These are phyloP conservation scores for Sialis fuliginosa DNA, from an alignment of 2,888 invertebrate genomes.

Conservation along the genomic window DNA sequence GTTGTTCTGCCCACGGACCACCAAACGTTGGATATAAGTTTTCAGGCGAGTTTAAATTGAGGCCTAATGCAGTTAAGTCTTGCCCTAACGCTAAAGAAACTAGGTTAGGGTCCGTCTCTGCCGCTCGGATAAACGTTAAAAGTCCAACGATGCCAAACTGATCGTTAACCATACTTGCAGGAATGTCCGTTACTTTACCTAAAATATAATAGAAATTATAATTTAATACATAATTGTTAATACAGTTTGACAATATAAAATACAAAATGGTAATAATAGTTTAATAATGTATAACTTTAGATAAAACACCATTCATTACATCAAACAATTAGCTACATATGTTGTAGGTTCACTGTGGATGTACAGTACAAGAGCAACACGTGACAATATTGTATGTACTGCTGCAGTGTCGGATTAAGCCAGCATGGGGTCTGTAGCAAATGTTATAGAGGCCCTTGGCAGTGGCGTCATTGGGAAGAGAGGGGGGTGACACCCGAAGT, in stretches of 20 bases:
- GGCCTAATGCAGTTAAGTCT: constrained; percentile 92
- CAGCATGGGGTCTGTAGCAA: no score
- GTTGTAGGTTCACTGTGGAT: no score
- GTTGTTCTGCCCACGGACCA: constrained; percentile 96
- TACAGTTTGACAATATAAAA: constrained; percentile 3
- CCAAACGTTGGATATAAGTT: constrained; percentile 96
- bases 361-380: no score
- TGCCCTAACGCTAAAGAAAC: constrained; percentile 94
- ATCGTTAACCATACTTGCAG: constrained; percentile 95
- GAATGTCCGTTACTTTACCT: constrained; percentile 97
- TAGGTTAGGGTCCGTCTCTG: constrained; percentile 92
- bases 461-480: no score
- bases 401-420: no score
- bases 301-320: constrained; percentile 4
- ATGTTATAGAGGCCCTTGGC: no score
- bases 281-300: constrained; percentile 2
- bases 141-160: constrained; percentile 99
- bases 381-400: no score
- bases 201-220: constrained; percentile 13
- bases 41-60: constrained; percentile 96
- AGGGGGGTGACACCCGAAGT: no score
- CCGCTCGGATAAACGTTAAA: constrained; percentile 92
- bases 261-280: constrained; percentile 2
- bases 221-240: no score
- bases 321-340: no score